Base-by-base conservation (phyloP, 2,888 invertebrate genomes). In the Ceratothoa steindachneri region DNA sequence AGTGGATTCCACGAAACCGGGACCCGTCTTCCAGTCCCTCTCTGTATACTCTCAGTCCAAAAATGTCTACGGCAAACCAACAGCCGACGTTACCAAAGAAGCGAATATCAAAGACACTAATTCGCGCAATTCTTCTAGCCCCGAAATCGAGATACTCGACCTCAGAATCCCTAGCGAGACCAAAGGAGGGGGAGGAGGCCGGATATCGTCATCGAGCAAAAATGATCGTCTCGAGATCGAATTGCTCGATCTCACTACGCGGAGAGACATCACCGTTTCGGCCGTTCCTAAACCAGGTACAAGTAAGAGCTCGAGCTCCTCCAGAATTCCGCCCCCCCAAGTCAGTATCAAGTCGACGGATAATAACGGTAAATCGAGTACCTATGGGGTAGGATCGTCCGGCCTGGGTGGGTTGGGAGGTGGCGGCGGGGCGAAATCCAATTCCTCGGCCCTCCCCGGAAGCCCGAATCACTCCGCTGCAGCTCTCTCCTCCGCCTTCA, bases 251-350 rank as follows among this genome's bases (percentile, higher is more conserved):
- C 55, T 79, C 24, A 76, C 79, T 7, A 76, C 79, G 4, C 71
- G 79, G 52, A 64, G 79, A 52, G 79, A 79, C 53, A 79, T 79
- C 66, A 79, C 79, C n/a, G 79, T 79, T 28, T 79, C 79, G 3
- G 72, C 79, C 22, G 71, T 79, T 19, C 64, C 76, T 64, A 79
- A 79, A 55, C 78, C 78, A 64, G 65, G 72, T 51, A 70, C 72
- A n/a, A 75, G 71, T 67, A 72, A 60, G 65, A 55, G 69, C 29
- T 70, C 60, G 19, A 41, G 22, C 15, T 52, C 69, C 12, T n/a
- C 53, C 9, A 73, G 71, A 60, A 71, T 77, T 68, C 77, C 73
- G 29, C 77, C 77, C 12, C 78, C 78, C 55, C 75, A 75, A 53
- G 78, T 78, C 7, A 75, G 75, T 69, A 79, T 76, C 65, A 78